These are phyloP conservation scores for Acrocephalus scirpaceus DNA, from an alignment of 2,797 vertebrate genomes.

Conservation along the genomic window DNA sequence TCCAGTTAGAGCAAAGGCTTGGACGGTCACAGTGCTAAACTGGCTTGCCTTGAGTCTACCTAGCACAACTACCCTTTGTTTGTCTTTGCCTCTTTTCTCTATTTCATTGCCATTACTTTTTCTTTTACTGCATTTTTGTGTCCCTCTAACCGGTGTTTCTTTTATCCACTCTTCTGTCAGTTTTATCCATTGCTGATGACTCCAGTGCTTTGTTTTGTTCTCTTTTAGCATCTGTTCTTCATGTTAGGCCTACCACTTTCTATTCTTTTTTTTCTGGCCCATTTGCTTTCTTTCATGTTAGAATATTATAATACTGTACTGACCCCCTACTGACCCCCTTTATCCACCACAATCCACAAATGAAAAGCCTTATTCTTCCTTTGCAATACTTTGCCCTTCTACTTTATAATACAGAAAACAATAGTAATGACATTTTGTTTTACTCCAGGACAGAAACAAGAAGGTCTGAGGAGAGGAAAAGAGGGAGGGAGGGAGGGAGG, in stretches of 20 bases:
- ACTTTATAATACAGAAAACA: not conserved
- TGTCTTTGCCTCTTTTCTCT: not conserved
- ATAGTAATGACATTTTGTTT: not conserved
- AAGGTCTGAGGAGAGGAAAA: not conserved
- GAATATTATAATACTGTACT: not conserved
- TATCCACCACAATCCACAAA: not conserved
- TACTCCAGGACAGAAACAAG: not conserved
- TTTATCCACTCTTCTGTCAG: not conserved
- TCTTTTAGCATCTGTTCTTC: not conserved
- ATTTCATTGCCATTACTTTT: not conserved
- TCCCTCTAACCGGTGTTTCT: not conserved
- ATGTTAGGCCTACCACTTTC: not conserved
- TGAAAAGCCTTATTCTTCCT: not conserved
- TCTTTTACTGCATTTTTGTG: not conserved
- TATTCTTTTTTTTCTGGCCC: not conserved
- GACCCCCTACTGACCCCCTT: accelerated
- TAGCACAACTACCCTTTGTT: not conserved
- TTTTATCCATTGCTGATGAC: not conserved
- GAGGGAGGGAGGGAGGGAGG: accelerated
- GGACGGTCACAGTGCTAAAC: accelerated
- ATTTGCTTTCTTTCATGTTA: not conserved
- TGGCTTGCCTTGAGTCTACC: not conserved
- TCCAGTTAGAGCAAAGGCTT: not conserved
- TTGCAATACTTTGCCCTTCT: not conserved
- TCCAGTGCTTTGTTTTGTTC: not conserved